A percentile compares a stretch with the other conserved stretches of the same genome.
Conservation (phyloP, 2,797 vertebrate species). For the Sarcoramphus papa region DNA sequence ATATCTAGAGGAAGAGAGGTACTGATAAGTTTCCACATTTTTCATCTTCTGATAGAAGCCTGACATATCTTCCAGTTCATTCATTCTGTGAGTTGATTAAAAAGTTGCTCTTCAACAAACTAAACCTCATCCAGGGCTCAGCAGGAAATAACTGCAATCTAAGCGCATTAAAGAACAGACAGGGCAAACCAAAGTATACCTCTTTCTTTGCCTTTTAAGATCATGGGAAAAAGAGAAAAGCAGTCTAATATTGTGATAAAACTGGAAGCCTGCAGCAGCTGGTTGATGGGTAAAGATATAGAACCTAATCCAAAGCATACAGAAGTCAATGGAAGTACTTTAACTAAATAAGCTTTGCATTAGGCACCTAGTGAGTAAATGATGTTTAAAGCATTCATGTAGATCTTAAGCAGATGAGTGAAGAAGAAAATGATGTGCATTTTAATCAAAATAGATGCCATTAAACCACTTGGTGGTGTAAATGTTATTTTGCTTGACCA, state of each 20-base stretch:
- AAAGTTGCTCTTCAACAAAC: slow-evolving; percentile 60
- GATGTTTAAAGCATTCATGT: background rate
- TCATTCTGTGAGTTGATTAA: slow-evolving; percentile 56
- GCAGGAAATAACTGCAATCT: slow-evolving; percentile 57
- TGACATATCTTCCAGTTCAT: slow-evolving; percentile 32
- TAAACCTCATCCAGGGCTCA: slow-evolving; percentile 41
- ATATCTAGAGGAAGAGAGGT: slow-evolving; percentile 2
- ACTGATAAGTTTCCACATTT: slow-evolving; percentile 49
- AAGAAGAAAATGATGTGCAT: background rate
- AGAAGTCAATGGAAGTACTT: slow-evolving; percentile 26
- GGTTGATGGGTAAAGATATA: background rate
- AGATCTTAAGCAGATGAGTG: background rate
- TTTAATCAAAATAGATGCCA: background rate
- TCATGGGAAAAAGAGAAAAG: slow-evolving; percentile 9
- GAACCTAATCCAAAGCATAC: slow-evolving; percentile 27
- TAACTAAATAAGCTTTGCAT: slow-evolving; percentile 27
- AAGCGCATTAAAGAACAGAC: slow-evolving; percentile 46
- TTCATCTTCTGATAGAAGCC: slow-evolving; percentile 49
- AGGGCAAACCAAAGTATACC: background rate
- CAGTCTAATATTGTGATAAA: slow-evolving; percentile 28
- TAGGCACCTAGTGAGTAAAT: slow-evolving; percentile 2
- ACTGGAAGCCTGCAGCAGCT: background rate
- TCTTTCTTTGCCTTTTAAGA: slow-evolving; percentile 28
- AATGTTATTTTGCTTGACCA: background rate
- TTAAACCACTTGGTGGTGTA: background rate